A percentile compares a stretch with the other conserved stretches of the same genome.
phyloP scores from a whole-genome alignment of 2,888 invertebrate genomes.

The Hyalella azteca region DNA sequence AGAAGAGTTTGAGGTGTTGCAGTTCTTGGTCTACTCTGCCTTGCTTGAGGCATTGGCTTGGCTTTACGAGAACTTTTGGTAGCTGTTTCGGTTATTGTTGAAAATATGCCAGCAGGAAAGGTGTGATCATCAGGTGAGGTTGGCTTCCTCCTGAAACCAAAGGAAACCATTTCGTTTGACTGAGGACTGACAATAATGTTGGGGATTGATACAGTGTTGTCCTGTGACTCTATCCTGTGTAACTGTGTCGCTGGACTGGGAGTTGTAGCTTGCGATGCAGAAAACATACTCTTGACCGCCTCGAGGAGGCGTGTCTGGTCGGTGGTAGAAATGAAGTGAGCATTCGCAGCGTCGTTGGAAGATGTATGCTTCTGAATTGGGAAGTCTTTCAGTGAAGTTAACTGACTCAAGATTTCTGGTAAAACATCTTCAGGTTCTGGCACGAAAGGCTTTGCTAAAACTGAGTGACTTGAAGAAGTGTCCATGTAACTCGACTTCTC shows the following conservation, averaged over 20 bases:
- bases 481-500: background rate
- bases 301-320: background rate
- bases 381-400: background rate
- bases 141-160: conserved; percentile 5
- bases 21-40: conserved; percentile 14
- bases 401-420: conserved; percentile 8
- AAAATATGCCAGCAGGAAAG: conserved; percentile 19
- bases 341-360: background rate
- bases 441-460: background rate
- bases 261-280: background rate
- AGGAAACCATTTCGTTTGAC: background rate
- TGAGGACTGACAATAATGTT: conserved; percentile 1
- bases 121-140: conserved; percentile 4
- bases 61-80: background rate
- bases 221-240: background rate
- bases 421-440: conserved; percentile 20
- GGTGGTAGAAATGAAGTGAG: background rate
- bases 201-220: conserved; percentile 13
- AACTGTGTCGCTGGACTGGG: conserved; percentile 2
- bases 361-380: background rate
- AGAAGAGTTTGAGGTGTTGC: background rate
- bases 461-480: background rate
- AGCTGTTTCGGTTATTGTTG: background rate
- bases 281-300: background rate
- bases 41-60: background rate